Evolutionary conservation across 64 coral and sea anemone genomes (phyloP), one percentile per base, ranked within the genome.

Genomic region (Dendrophyllia cribrosa): DNA sequence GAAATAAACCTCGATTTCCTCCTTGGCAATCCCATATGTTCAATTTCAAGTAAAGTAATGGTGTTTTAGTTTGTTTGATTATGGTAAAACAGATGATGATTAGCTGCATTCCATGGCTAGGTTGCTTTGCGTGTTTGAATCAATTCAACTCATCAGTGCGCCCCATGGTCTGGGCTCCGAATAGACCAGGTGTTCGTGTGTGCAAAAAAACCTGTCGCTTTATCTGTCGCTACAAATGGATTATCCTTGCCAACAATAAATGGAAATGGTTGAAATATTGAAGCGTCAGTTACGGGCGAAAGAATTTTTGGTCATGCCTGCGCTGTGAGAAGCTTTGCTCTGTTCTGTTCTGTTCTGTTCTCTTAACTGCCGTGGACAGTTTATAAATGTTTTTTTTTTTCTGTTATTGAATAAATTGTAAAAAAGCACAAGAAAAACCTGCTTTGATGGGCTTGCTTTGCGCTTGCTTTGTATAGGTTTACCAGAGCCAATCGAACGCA

Each of bases 141-240:
- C 43, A 24, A 34, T 75, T n/a, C 45, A 43, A 17, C 16, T 48
- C 14, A 19, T 75, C 17, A 69, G 20, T 45, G 43, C 70, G 70
- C 17, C 72, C 44, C 47, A 4, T 20, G 46, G 72, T 50, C 72
- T 19, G 16, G 62, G 44, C 8, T 84, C 80, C 12, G 44, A 2
- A 44, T 49, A 5, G 12, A 12, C 80, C 80, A 84, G 80, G 61
- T 84, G 80, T 84, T 84, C 14, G 19, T 3, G 43, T 14, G 19
- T 7, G 16, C 45, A 24, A 13, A 84, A 84, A 68, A 84, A 84
- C 80, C 80, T 84, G 80, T 68, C n/a, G 24, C 46, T 45, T 12
- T 20, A 22, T n/a, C 80, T 67, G 7, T 23, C 19, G 3, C 62
- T 9, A 68, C 45, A 69, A 62, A 25, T 66, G 80, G 60, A 84